phyloP scores from a whole-genome alignment of 2,797 vertebrate genomes.

The Tarsius wallacei region DNA sequence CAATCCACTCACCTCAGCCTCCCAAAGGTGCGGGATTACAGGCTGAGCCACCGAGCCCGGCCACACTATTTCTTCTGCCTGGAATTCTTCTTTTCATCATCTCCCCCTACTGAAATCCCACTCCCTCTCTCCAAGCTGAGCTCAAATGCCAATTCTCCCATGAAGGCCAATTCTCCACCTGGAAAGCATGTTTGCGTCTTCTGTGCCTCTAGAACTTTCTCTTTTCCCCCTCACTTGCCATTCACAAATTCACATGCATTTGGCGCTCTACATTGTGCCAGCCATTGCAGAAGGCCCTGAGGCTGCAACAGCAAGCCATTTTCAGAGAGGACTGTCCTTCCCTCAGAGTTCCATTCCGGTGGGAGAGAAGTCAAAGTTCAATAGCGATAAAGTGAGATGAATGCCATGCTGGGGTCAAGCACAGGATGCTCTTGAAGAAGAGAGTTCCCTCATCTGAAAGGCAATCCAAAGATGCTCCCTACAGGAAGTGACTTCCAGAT shows the following conservation, averaged over 20 bases:
- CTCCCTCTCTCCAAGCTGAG: not conserved
- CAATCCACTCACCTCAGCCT: no score
- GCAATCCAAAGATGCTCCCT: not conserved
- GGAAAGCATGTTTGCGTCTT: not conserved
- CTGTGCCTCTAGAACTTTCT: not conserved
- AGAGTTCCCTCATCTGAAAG: not conserved
- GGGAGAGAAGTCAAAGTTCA: not conserved
- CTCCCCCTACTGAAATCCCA: not conserved
- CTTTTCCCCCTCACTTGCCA: not conserved
- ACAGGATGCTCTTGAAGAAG: not conserved
- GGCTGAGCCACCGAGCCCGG: no score
- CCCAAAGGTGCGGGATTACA: no score
- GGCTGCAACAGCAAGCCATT: not conserved
- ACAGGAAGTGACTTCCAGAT: not conserved
- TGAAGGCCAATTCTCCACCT: not conserved
- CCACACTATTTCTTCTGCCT: not conserved
- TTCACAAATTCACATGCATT: not conserved
- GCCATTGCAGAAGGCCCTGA: not conserved
- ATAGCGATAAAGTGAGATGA: not conserved
- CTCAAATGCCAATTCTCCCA: not conserved
- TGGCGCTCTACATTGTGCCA: rapidly evolving
- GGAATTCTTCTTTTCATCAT: not conserved
- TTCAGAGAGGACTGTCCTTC: not conserved
- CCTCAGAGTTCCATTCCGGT: not conserved
- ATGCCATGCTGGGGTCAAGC: not conserved